Conservation (phyloP, 2,888 invertebrate genomes). For the Seira musarum region DNA sequence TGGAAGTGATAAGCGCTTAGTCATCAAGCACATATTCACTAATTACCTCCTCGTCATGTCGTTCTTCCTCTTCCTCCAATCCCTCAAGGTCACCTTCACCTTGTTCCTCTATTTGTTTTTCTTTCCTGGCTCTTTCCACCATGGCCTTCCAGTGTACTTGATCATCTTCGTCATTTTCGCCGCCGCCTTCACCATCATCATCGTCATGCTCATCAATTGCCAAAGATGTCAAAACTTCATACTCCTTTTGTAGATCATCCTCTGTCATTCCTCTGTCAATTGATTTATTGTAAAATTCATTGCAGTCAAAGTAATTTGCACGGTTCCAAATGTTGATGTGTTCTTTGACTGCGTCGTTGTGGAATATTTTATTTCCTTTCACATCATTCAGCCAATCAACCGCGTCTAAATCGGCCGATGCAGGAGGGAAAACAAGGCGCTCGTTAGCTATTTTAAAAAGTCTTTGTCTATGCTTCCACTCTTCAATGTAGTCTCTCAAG, state of each 20-base stretch:
- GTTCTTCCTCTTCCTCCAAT: background rate
- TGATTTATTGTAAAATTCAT: too few species aligned
- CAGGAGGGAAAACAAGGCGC: conserved; percentile 25
- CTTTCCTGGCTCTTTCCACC: too few species aligned
- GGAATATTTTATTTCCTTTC: conserved; percentile 19
- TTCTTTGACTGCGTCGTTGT: conserved; percentile 9
- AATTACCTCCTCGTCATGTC: too few species aligned
- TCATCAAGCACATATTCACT: too few species aligned
- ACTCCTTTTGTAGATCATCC: background rate
- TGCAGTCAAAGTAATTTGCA: conserved; percentile 33
- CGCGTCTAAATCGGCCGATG: background rate
- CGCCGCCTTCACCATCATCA: too few species aligned
- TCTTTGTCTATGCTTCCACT: conserved; percentile 54
- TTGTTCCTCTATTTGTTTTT: too few species aligned
- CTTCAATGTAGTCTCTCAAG: conserved; percentile 15
- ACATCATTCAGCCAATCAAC: background rate
- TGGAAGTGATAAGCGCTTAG: too few species aligned
- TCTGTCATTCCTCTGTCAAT: background rate
- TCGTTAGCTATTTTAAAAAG: conserved; percentile 27
- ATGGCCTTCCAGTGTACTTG: too few species aligned
- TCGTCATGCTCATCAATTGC: too few species aligned
- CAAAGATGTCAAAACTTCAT: conserved; percentile 36
- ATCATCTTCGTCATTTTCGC: too few species aligned
- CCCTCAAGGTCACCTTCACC: too few species aligned
- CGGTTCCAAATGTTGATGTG: conserved; percentile 48